Conservation (phyloP, 2,797 vertebrate species). For the Chrysocyon brachyurus region DNA sequence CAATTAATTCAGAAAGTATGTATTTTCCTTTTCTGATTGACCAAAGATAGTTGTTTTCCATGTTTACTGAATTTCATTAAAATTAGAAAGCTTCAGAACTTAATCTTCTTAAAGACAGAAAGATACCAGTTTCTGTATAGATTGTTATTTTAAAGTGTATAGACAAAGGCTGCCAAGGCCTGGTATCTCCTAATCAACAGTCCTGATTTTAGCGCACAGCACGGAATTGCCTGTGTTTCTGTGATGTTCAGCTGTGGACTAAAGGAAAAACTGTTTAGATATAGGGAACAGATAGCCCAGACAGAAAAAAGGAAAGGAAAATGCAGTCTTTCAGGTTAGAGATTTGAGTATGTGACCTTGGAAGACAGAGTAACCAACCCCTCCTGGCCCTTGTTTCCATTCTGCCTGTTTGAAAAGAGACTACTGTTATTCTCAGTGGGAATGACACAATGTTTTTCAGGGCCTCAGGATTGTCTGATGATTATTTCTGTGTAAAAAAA, state of each 20-base stretch:
- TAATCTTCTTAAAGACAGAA: conserved; percentile 63
- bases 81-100: conserved; percentile 78
- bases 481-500: background rate
- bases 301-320: background rate
- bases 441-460: background rate
- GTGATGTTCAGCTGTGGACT: background rate
- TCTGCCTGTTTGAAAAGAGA: background rate
- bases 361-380: background rate
- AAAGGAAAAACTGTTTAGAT: background rate
- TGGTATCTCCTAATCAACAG: background rate
- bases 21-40: conserved; percentile 80
- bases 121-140: background rate
- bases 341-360: conserved; percentile 62
- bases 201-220: background rate
- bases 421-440: background rate
- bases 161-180: background rate
- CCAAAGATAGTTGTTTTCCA: conserved; percentile 71
- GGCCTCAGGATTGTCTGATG: background rate
- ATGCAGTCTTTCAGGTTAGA: background rate
- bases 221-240: background rate
- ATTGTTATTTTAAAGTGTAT: conserved; percentile 24
- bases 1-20: conserved; percentile 65
- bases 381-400: background rate
- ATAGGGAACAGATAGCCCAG: background rate
- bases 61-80: conserved; percentile 72